Base-by-base conservation (phyloP, 2,888 invertebrate species). In the Drosophila peninsularis region DNA sequence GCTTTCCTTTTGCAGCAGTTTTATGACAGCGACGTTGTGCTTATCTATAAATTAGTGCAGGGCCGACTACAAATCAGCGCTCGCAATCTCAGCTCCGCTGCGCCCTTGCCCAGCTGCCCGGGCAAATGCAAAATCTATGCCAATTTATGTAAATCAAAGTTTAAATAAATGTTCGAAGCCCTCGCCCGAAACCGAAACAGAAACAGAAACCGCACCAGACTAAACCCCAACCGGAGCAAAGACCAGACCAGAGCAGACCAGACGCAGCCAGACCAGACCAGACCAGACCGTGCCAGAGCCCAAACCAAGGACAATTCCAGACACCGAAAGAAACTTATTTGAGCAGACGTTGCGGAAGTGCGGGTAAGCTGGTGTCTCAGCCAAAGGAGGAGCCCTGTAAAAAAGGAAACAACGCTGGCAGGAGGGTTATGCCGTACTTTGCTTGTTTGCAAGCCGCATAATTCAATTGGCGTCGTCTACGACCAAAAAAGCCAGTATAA, bases 81-180 rank as follows among this genome's bases (percentile, higher is more conserved):
- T 30, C 37, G 1, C 36, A 14, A 21, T n/a, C 52, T 37, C 36
- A 21, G 52, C 24, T 21, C 58, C 13, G 1, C n/a, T n/a, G 9
- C 0, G 21, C 3, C 3, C 21, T 24, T 17, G 34, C 17, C 17
- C 24, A 27, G 24, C 14, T 27, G 1, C 27, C 7, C 34, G 1
- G 52, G 24, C 39, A 61, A 67, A 75, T 78, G 70, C 49, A 57
- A 74, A 79, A 82, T 82, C 80, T 64, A 72, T 86, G 71, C 68
- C 75, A 78, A 77, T 83, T 83, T 75, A 82, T 75, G 88, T 81
- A 70, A 87, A 81, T 78, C 78, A 71, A 75, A 78, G 78, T 67
- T 81, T 71, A 78, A 77, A 80, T 80, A 73, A 78, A 78, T 78
- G 80, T 80, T 76, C 65, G 30, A 45, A 19, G 57, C 37, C 24